phyloP scores from a whole-genome alignment of 2,888 invertebrate genomes.

The Lobophora halterata region DNA sequence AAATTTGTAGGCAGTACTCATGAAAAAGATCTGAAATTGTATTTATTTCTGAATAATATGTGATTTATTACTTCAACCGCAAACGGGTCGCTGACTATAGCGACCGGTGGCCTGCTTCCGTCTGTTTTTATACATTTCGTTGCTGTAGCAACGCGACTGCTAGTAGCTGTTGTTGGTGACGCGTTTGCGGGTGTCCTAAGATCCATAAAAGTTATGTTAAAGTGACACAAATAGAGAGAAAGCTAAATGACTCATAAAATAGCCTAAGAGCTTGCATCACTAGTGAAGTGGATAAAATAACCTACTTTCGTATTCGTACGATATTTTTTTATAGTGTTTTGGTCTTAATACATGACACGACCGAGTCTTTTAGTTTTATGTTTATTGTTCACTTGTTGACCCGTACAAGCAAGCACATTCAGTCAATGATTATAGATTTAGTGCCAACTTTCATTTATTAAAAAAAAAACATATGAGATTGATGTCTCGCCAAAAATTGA shows the following conservation, averaged over 20 bases:
- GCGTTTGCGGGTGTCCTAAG: too few relatives aligned
- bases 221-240: constrained; percentile 24
- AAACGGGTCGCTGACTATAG: too few relatives aligned
- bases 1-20: constrained; percentile 21
- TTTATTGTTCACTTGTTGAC: constrained; percentile 14
- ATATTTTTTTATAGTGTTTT: constrained; percentile 24
- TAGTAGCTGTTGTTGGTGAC: too few relatives aligned
- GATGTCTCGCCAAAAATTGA: constrained; percentile 15
- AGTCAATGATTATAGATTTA: constrained; percentile 19
- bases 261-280: constrained; percentile 30
- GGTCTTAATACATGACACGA: constrained; percentile 23
- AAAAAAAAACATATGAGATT: constrained; percentile 4
- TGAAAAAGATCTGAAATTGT: constrained; percentile 28
- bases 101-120: too few relatives aligned
- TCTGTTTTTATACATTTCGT: too few relatives aligned
- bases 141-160: too few relatives aligned
- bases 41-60: constrained; percentile 13
- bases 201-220: constrained; percentile 12
- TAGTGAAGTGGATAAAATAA: constrained; percentile 29
- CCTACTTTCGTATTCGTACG: constrained; percentile 31
- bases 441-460: constrained; percentile 18
- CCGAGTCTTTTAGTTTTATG: constrained; percentile 22
- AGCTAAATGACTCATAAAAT: constrained; percentile 33
- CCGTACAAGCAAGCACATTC: constrained; percentile 21
- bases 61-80: too few relatives aligned